Evolutionary conservation across 1,140 invertebrate genomes (phyloP), one percentile per base, ranked within the genome.

Genomic region (Heliothis subflexa): DNA sequence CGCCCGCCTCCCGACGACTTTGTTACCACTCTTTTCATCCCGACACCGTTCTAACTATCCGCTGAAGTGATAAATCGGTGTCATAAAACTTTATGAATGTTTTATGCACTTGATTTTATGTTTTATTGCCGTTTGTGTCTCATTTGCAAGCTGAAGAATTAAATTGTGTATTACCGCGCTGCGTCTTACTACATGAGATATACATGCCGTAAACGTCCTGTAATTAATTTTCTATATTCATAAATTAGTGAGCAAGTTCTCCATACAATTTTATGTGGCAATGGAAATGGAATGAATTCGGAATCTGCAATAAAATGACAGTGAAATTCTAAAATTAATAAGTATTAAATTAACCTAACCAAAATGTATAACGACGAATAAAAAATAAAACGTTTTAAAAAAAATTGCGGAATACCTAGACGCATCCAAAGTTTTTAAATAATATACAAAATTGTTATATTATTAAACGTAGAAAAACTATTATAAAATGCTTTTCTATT

Each of bases 21-120:
- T 91, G 89, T 92, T 89, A 91, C 80, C 89, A 91, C 89, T 92
- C 90, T 94, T 93, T 93, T 90, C 90, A 92, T 86, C 87, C 85
- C 88, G 82, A 83, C 84, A 83, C 83, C 88, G 81, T 83, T 89
- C 87, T 92, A 91, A 91, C 89, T 92, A 93, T 92, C 88, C 83
- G 76, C 84, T 86, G 81, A 84, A 86, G 87, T 92, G 88, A 88
- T 91, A 93, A 90, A 90, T 90, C 89, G 80, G 81, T 87, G 88
- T 85, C 83, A 87, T 87, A 88, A 85, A 88, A 85, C 74, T 77
- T 66, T 77, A 66, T 66, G 74, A 77, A 72, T 68, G 62, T 77
- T 77, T 77, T 66, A 57, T 77, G 74, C 49, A 77, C 61, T 66
- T 77, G 21, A 75, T 75, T 75, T 75, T 75, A 78, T 85, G 57